Evolutionary conservation across 2,797 vertebrate species (phyloP).

Genomic region (Macropus fuliginosus): DNA sequence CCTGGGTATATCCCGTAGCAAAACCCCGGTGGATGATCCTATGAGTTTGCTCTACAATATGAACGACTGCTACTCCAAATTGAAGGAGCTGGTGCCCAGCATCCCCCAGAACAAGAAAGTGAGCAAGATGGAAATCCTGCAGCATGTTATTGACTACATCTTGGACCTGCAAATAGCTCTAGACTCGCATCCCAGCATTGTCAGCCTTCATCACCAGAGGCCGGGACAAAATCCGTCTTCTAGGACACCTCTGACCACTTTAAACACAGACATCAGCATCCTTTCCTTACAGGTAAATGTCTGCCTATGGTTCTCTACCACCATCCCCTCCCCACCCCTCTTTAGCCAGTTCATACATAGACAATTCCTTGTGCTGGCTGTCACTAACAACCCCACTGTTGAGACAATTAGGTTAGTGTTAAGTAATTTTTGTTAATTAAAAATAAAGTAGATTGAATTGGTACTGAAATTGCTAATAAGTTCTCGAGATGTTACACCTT

Average conservation of each 20-base stretch:
- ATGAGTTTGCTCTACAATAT: constrained; percentile 98
- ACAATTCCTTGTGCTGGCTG: background rate
- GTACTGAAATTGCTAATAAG: constrained; percentile 35
- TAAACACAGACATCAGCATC: constrained; percentile 99
- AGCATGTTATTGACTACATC: constrained; percentile 99
- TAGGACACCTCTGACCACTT: constrained; percentile 94
- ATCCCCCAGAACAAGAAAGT: constrained; percentile 99
- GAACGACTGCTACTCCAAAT: constrained; percentile 99
- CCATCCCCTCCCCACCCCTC: background rate
- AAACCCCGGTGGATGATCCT: constrained; percentile 96
- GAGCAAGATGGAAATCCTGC: constrained; percentile 99
- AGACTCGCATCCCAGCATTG: constrained; percentile 94
- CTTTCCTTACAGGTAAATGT: constrained; percentile 95
- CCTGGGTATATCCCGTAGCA: constrained; percentile 96
- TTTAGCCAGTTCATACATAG: accelerated
- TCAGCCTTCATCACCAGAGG: constrained; percentile 91
- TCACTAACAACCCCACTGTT: background rate
- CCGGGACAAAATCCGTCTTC: constrained; percentile 86
- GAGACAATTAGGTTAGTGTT: constrained; percentile 8
- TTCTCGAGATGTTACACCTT: constrained; percentile 5
- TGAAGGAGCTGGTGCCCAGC: constrained; percentile 99
- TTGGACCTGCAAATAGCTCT: constrained; percentile 99
- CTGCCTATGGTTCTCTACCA: background rate
- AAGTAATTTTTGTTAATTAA: constrained; percentile 31
- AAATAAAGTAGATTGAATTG: background rate